Evolutionary conservation across 2,113 vertebrate genomes (phyloP), one percentile per base, ranked within the genome.

Genomic region (Stictonetta naevosa): DNA sequence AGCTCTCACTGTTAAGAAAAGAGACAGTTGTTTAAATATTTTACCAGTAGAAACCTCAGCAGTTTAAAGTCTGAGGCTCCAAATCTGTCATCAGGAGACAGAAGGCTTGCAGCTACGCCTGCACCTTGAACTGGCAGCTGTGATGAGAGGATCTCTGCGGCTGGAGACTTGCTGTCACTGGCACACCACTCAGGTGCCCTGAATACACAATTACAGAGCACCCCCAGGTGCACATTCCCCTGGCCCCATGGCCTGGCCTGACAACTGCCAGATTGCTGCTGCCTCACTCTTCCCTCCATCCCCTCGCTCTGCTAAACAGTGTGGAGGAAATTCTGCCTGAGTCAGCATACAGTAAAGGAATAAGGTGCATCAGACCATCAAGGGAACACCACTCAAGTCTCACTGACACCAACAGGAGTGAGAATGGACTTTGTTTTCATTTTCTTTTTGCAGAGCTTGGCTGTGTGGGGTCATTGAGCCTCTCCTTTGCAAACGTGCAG

Each of bases 61-160:
- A 52, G 48, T n/a, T 81, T 86, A 33, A 72, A 90, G 38, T 53
- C 46, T 56, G 52, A 71, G 48, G 20, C 31, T 78, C 59, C 46
- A 36, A 8, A 59, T 75, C n/a, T 36, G 12, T 77, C 44, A 18
- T 10, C 22, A 67, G 64, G 83, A 34, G 36, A 40, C 2, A 1
- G 52, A 42, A 63, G 38, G 68, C 53, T 88, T 75, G 21, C 72
- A 86, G 38, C 46, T 72, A 5, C 0, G 0, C 0, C 0, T 42
- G 28, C 11, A 17, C 26, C 77, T 66, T 20, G 38, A 62, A 58
- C 40, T 71, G 58, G 31, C 1, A 1, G 14, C 15, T 88, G 48
- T 53, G 66, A 36, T 60, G 73, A 0, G 0, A 48, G 66, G 13
- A 66, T 59, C 40, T 77, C 19, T 17, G 2, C 4, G 2, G 48